Evolutionary conservation across 1,140 invertebrate species (phyloP).

Genomic region (Drosophila tani): DNA sequence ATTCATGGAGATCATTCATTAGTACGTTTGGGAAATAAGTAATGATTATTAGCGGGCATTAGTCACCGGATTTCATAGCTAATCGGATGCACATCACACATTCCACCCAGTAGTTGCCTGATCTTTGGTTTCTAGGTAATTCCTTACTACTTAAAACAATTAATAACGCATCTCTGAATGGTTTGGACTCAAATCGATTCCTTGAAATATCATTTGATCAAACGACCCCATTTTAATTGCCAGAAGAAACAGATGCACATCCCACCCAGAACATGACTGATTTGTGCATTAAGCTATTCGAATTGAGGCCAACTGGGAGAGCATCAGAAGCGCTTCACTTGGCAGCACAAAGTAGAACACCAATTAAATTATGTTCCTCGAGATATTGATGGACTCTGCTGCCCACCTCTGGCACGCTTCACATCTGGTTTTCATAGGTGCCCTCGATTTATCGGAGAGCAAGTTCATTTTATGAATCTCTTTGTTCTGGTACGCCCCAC

Average conservation of each 20-base stretch:
- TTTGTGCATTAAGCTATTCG: constrained; percentile 56
- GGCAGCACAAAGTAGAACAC: constrained; percentile 36
- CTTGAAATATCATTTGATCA: constrained; percentile 13
- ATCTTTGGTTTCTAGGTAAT: background rate
- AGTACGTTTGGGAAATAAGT: background rate
- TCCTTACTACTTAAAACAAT: constrained; percentile 2
- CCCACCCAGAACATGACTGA: constrained; percentile 47
- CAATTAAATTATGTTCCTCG: constrained; percentile 65
- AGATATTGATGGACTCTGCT: constrained; percentile 45
- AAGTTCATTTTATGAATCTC: constrained; percentile 33
- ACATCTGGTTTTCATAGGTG: constrained; percentile 66
- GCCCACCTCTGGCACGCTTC: constrained; percentile 16
- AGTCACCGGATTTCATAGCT: background rate
- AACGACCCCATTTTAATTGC: constrained; percentile 20
- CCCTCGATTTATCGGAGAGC: constrained; percentile 23
- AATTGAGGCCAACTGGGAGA: constrained; percentile 41
- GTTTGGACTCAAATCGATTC: constrained; percentile 1
- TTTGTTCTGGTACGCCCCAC: constrained; percentile 60
- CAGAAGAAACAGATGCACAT: constrained; percentile 37
- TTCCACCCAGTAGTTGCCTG: background rate
- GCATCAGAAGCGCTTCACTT: constrained; percentile 32
- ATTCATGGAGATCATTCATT: background rate
- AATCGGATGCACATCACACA: constrained; percentile 6
- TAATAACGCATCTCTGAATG: constrained; percentile 5
- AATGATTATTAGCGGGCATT: background rate